Evolutionary conservation across 2,888 invertebrate genomes (phyloP).

Genomic region (Rugalucina vietnamica): DNA sequence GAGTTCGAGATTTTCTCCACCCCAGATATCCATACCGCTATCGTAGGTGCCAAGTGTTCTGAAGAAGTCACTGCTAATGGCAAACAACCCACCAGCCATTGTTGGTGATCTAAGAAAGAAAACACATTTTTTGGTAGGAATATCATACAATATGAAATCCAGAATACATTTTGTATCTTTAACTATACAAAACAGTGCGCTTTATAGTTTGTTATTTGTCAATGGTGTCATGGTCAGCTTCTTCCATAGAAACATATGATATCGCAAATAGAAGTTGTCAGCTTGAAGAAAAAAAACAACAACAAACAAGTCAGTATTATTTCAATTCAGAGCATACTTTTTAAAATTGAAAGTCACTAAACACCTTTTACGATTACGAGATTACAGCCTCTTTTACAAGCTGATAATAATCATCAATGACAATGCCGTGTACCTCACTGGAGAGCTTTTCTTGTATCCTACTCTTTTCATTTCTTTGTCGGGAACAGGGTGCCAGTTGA

Average conservation of each 20-base stretch:
- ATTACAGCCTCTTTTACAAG: no score
- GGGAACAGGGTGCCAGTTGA: conserved; percentile 67
- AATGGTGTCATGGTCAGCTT: not conserved
- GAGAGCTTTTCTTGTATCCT: conserved; percentile 27
- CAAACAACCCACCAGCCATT: conserved; percentile 93
- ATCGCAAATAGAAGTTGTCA: no score
- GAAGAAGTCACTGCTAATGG: conserved; percentile 94
- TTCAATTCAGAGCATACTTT: no score
- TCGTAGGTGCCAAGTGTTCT: conserved; percentile 91
- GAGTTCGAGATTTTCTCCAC: conserved; percentile 98
- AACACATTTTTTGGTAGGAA: no score
- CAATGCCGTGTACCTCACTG: conserved; percentile 47
- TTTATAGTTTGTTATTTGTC: not conserved
- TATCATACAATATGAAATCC: not conserved
- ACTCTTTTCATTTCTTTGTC: conserved; percentile 51
- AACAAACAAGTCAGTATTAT: no score
- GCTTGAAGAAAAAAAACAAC: no score
- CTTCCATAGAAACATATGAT: not conserved
- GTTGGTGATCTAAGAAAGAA: conserved; percentile 77
- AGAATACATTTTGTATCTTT: not conserved
- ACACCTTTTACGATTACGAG: no score
- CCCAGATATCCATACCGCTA: conserved; percentile 98
- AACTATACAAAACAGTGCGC: not conserved
- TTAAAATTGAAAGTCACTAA: no score
- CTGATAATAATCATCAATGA: no score